phyloP scores from a whole-genome alignment of 1,140 invertebrate species.

The Macrostomum lignano region DNA sequence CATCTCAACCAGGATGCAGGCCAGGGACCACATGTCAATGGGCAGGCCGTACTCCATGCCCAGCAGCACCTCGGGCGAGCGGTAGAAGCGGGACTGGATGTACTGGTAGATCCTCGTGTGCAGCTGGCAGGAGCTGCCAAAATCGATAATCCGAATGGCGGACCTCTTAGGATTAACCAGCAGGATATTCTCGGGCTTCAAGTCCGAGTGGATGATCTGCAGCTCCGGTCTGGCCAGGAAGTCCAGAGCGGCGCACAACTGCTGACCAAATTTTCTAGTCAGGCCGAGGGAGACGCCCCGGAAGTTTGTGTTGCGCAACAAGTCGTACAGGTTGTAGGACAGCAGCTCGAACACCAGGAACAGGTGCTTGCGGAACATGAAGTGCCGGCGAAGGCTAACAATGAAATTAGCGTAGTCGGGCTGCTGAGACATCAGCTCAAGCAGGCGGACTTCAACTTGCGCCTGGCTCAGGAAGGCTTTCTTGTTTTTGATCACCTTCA shows the following conservation, averaged over 20 bases:
- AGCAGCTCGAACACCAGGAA: slow-evolving; percentile 6
- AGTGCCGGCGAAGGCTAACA: slow-evolving; percentile 86
- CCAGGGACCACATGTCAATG: slow-evolving; percentile 98
- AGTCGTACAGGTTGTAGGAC: slow-evolving; percentile 7
- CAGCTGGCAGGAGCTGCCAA: slow-evolving; percentile 89
- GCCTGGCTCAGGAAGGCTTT: slow-evolving; percentile 99
- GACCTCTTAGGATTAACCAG: slow-evolving; percentile 94
- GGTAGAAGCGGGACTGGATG: slow-evolving; percentile 95
- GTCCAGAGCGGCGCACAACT: slow-evolving; percentile 74
- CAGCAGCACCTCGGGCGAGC: slow-evolving; percentile 84
- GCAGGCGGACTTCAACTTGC: slow-evolving; percentile 93
- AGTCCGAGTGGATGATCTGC: slow-evolving; percentile 98
- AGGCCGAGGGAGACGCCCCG: slow-evolving; percentile 91
- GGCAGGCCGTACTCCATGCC: slow-evolving; percentile 85
- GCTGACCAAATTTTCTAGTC: slow-evolving; percentile 92
- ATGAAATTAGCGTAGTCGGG: neutral
- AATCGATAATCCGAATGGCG: slow-evolving; percentile 98
- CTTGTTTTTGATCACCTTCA: slow-evolving; percentile 99
- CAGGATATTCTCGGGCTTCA: slow-evolving; percentile 97
- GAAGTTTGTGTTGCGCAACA: slow-evolving; percentile 89
- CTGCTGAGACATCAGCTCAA: slow-evolving; percentile 97
- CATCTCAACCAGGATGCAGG: slow-evolving; percentile 82
- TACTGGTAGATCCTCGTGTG: slow-evolving; percentile 98
- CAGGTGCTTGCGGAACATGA: slow-evolving; percentile 42
- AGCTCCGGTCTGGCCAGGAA: slow-evolving; percentile 93